Conservation (phyloP, 2,888 invertebrate species). For the Ceraclea dissimilis region DNA sequence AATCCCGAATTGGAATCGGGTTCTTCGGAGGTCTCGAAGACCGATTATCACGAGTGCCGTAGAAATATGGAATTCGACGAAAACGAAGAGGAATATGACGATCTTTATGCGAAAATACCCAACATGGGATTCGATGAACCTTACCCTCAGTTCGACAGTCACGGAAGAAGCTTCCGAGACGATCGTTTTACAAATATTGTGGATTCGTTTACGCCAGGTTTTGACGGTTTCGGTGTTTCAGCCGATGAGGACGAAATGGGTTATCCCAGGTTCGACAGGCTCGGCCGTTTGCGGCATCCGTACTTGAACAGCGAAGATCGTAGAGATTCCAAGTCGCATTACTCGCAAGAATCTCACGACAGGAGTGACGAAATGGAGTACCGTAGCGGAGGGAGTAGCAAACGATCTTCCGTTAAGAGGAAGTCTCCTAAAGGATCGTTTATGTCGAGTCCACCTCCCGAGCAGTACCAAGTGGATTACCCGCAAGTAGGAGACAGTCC, state of each 20-base stretch:
- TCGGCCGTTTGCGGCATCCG: conserved; percentile 49
- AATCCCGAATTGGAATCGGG: conserved; percentile 57
- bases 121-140: conserved; percentile 25
- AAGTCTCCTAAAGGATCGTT: conserved; percentile 31
- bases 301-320: conserved; percentile 47
- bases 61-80: conserved; percentile 35
- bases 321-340: conserved; percentile 28
- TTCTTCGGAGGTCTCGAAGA: conserved; percentile 53
- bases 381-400: conserved; percentile 45
- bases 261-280: conserved; percentile 54
- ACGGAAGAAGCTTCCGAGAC: conserved; percentile 26
- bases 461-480: conserved; percentile 28
- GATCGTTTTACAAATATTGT: conserved; percentile 38
- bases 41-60: conserved; percentile 31
- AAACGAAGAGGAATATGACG: conserved; percentile 50
- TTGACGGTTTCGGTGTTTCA: conserved; percentile 55
- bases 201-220: conserved; percentile 32
- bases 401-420: conserved; percentile 44
- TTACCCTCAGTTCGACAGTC: conserved; percentile 23
- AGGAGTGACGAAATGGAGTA: conserved; percentile 36
- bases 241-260: conserved; percentile 62
- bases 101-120: conserved; percentile 28
- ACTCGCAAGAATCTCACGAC: conserved; percentile 39
- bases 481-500: conserved; percentile 39
- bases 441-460: conserved; percentile 12